Evolutionary conservation across 2,797 vertebrate genomes (phyloP), one percentile per base, ranked within the genome.

Genomic region (Enteromius mattozi): DNA sequence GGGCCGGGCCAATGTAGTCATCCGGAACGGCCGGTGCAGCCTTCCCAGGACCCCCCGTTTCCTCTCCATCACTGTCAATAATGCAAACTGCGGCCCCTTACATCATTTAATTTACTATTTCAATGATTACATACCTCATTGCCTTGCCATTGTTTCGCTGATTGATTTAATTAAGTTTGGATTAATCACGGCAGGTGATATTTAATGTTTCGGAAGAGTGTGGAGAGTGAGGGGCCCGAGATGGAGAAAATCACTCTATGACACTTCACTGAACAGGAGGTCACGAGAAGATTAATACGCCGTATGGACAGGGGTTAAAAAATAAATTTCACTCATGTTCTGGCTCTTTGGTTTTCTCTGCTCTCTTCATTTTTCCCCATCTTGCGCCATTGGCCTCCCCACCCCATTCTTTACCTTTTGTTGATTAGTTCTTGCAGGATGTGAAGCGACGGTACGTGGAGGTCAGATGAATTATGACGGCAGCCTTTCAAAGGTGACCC

Each of bases 91-190:
- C 90, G 91, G 71, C 45, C 92, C 92, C 92, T 94, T 94, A 94
- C 94, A 95, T 95, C 92, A 95, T 97, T 97, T 98, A 94, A 97
- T 96, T 97, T 96, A 97, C 96, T 98, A 93, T 97, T 97, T 95
- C 96, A 98, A 96, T 97, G 97, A 97, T 98, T 98, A 96, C 96
- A 97, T 95, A 98, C 94, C 97, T 98, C 98, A 98, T 98, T 99
- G 97, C 96, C 95, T 96, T 95, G 95, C 94, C 95, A 97, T 99
- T 99, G 97, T 98, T 96, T 97, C 95, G 93, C 95, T 96, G 97
- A 97, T 98, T 95, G 97, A 96, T 98, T 98, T 98, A 97, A 98
- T 99, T 98, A 99, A 97, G 97, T 98, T 97, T 94, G 96, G 97
- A 99, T 99, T 98, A 98, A 99, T 98, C 97, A 97, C 92, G 91